phyloP scores from a whole-genome alignment of 1,140 invertebrate species.

The Fopius arisanus region DNA sequence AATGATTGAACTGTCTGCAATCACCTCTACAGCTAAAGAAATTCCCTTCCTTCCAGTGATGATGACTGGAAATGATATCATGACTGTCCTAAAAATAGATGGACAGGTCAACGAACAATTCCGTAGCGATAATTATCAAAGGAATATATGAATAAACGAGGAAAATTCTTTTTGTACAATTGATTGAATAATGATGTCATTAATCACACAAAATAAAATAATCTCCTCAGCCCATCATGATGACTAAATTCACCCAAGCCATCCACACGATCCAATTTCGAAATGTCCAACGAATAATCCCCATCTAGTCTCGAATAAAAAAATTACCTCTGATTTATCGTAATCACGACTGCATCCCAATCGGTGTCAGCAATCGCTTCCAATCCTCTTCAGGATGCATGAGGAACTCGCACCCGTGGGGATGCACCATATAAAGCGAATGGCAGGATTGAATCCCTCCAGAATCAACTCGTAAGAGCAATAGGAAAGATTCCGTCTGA shows the following conservation, averaged over 20 bases:
- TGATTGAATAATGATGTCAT: too few relatives aligned
- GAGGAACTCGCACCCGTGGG: constrained; percentile 38
- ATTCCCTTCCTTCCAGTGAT: too few relatives aligned
- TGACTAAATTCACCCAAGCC: neutral
- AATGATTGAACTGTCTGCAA: too few relatives aligned
- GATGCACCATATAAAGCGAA: constrained; percentile 47
- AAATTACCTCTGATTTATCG: neutral
- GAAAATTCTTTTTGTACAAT: too few relatives aligned
- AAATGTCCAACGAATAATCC: neutral
- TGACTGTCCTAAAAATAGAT: too few relatives aligned
- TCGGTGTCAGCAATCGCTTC: constrained; percentile 7
- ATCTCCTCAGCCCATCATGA: too few relatives aligned
- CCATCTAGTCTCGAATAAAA: neutral
- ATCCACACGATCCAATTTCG: neutral
- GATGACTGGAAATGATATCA: too few relatives aligned
- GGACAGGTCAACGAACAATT: too few relatives aligned
- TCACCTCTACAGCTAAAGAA: too few relatives aligned
- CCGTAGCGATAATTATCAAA: too few relatives aligned
- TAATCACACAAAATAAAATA: too few relatives aligned
- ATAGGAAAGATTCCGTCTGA: constrained; percentile 37
- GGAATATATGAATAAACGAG: too few relatives aligned
- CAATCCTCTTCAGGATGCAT: constrained; percentile 39
- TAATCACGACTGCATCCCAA: neutral
- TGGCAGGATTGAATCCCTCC: constrained; percentile 41
- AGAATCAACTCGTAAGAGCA: constrained; percentile 39